Base-by-base conservation (phyloP, 92 coral and sea anemone species). In the Diadumene lineata region DNA sequence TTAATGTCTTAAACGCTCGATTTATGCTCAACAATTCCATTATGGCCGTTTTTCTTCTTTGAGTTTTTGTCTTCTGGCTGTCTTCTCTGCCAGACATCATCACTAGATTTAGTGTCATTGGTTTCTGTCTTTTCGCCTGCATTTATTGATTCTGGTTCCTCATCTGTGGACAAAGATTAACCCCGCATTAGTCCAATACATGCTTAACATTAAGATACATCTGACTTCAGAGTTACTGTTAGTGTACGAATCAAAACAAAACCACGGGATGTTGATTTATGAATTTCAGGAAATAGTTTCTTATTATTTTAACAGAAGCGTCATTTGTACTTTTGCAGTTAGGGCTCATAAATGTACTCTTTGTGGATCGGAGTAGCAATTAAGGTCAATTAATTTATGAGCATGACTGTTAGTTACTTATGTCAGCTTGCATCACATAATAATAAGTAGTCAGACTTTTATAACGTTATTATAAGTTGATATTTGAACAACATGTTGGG, bases 71-170 rank as follows among this genome's bases (percentile, higher is more conserved):
- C 82, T 43, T 81, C 85, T 9, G 92, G 92, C 44, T 77, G 81
- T 56, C 90, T 82, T 50, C 90, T 78, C 66, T 90, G 97, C 97
- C 97, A 90, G 65, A 90, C 68, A 58, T 90, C 96, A 55, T 87
- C 87, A 0, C 89, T 83, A 70, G 92, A 87, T 57, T 85, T 84
- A 48, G 79, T 73, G 18, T 79, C 69, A 13, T 87, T 62, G 18
- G 80, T 82, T 15, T 86, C 86, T n/a, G 82, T 76, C 0, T 75
- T 68, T 15, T 64, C 33, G 31, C 79, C 64, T 13, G 82, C 69
- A 31, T 83, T 68, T 60, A 80, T 92, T 32, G 66, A 74, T 21
- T 75, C 56, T 50, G 70, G 73, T 31, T 15, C 58, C 25, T 82
- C 56, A 29, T 61, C 87, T 80, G 81, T 18, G 21, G 72, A 84